Evolutionary conservation across 2,797 vertebrate genomes (phyloP), one percentile per base, ranked within the genome.

Genomic region (Anas bahamensis): DNA sequence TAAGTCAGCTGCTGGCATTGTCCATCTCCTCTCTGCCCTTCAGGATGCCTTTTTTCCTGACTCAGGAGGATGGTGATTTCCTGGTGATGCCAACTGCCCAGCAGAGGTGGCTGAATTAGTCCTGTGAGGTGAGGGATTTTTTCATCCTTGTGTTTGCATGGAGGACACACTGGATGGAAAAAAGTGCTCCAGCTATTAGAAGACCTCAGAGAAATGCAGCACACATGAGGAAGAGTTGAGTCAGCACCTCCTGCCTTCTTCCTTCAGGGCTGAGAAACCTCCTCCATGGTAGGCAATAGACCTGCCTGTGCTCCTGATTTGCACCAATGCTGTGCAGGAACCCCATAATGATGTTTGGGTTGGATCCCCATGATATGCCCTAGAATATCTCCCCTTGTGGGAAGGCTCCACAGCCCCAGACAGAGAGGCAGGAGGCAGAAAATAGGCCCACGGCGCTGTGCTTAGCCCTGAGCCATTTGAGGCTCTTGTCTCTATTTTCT

Each of bases 381-480:
- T 50, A 29, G 9, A 44, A 11, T 0, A 0, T 28, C 5, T 68
- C 28, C 35, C 28, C 50, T 33, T 63, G n/a, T 8, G 15, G 0
- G 1, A n/a, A 33, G 60, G 28, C 12, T 72, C 39, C 60, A 28
- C 52, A 79, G n/a, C 39, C 44, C 71, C 73, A 72, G 73, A 22
- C 44, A 24, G 60, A 0, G 9, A 86, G 48, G 65, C 68, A 84
- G 12, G 17, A 2, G 7, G 14, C 50, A 52, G 55, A 55, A 55
- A 61, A 37, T 21, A 1, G 0, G 66, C 59, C 48, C 0, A 0
- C 3, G 10, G 26, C 2, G 5, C 31, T 42, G 26, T 10, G 7
- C 86, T 42, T 56, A 64, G 80, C 90, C 79, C 48, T 5, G 5
- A 84, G 73, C 63, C 17, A 24, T 39, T 60, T 91, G 31, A 42